Conservation (phyloP, 2,888 invertebrate genomes). For the Helicoverpa assulta region DNA sequence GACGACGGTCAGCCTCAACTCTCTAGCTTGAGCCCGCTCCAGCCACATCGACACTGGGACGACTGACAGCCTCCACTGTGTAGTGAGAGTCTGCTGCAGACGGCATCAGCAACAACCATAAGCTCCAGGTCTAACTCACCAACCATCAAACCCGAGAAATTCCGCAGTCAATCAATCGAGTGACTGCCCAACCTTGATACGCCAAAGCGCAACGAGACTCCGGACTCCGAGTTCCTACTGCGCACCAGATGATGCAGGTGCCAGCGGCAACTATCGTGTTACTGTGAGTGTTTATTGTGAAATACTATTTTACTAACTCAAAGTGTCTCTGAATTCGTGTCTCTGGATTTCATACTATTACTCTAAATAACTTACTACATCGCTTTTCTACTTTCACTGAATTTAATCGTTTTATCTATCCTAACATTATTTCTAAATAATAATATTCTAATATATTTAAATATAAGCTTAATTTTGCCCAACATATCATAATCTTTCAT, state of each 20-base stretch:
- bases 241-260: background rate
- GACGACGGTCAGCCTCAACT: background rate
- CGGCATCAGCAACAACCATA: background rate
- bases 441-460: background rate
- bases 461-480: background rate
- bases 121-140: conserved; percentile 3
- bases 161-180: background rate
- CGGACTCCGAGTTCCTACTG: background rate
- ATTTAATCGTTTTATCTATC: too few relatives aligned
- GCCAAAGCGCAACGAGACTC: background rate
- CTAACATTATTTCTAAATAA: too few relatives aligned
- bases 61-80: background rate
- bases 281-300: conserved; percentile 4
- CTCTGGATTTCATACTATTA: too few relatives aligned
- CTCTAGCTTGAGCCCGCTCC: background rate
- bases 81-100: background rate
- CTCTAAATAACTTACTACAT: too few relatives aligned
- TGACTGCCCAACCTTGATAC: background rate
- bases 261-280: background rate
- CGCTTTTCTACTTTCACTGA: too few relatives aligned
- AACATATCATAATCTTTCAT: background rate
- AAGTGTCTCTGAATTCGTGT: background rate
- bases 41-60: background rate
- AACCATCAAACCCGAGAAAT: background rate
- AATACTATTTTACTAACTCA: background rate